Percentiles rank a stretch among this genome's conserved stretches.
phyloP scores from a whole-genome alignment of 2,888 invertebrate genomes.

The Erebia aethiops region DNA sequence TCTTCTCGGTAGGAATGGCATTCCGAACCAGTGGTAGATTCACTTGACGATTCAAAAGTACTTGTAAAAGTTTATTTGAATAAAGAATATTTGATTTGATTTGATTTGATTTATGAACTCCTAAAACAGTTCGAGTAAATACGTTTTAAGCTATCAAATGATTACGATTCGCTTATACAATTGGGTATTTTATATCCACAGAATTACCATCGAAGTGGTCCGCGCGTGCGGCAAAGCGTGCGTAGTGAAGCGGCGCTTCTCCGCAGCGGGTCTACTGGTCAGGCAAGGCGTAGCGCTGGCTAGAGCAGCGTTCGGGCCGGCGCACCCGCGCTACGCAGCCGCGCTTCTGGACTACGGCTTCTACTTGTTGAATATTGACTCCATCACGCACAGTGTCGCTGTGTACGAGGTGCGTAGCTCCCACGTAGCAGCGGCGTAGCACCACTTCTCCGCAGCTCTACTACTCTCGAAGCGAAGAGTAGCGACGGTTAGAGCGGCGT shows the following conservation, averaged over 20 bases:
- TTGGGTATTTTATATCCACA: constrained; percentile 47
- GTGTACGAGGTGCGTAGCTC: constrained; percentile 86
- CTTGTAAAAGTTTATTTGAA: too few relatives aligned
- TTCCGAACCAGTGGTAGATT: too few relatives aligned
- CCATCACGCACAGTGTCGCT: constrained; percentile 91
- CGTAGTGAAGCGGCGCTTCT: constrained; percentile 93
- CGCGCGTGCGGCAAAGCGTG: constrained; percentile 94
- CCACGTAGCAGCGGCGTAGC: neutral
- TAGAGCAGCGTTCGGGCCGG: constrained; percentile 82
- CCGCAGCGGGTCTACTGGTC: constrained; percentile 91
- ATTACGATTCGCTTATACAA: too few relatives aligned
- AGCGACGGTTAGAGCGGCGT: too few relatives aligned
- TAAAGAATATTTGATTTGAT: too few relatives aligned
- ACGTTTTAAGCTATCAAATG: too few relatives aligned
- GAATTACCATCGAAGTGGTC: constrained; percentile 90
- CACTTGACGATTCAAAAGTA: too few relatives aligned
- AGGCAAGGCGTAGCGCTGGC: constrained; percentile 91
- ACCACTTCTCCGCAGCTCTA: too few relatives aligned
- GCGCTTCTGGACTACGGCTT: constrained; percentile 95
- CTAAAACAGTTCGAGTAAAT: too few relatives aligned
- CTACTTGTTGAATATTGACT: constrained; percentile 94
- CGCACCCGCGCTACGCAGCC: constrained; percentile 93
- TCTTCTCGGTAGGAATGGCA: too few relatives aligned
- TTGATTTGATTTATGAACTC: too few relatives aligned
- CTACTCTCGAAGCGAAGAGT: too few relatives aligned